A percentile compares a stretch with the other conserved stretches of the same genome.
These are phyloP conservation scores for Eupelmus urozonus DNA, from an alignment of 2,888 invertebrate species.

Conservation along the genomic window DNA sequence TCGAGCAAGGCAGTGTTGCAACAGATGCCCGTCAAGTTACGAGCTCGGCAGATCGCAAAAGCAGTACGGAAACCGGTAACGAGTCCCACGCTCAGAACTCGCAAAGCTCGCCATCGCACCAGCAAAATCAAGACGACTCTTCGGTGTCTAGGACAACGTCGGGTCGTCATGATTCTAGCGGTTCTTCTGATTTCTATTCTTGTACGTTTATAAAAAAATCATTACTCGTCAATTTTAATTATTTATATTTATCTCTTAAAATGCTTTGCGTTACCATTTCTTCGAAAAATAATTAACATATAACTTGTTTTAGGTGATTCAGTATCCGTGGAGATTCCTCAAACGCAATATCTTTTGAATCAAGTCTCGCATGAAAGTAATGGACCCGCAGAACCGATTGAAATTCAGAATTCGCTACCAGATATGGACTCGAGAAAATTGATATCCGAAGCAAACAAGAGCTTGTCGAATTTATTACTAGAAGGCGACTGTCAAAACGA, in stretches of 20 bases:
- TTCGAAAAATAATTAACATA: neutral
- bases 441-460: constrained; percentile 75
- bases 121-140: neutral
- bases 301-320: constrained; percentile 66
- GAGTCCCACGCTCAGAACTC: constrained; percentile 1
- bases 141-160: constrained; percentile 4
- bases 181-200: constrained; percentile 55
- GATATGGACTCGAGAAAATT: constrained; percentile 74
- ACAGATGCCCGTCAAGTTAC: constrained; percentile 6
- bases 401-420: constrained; percentile 73
- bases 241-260: no score
- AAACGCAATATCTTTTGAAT: constrained; percentile 83
- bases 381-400: constrained; percentile 64
- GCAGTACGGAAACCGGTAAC: neutral
- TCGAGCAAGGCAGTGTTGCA: constrained; percentile 64
- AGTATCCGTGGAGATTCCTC: constrained; percentile 79
- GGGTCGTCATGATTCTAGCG: constrained; percentile 45
- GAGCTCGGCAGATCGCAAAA: neutral
- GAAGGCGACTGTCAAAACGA: constrained; percentile 79
- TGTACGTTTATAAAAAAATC: constrained; percentile 39
- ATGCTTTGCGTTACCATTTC: no score
- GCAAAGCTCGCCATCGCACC: constrained; percentile 4
- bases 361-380: constrained; percentile 74
- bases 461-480: constrained; percentile 76
- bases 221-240: neutral